Base-by-base conservation (phyloP, 2,113 vertebrate species). In the Astur gentilis region DNA sequence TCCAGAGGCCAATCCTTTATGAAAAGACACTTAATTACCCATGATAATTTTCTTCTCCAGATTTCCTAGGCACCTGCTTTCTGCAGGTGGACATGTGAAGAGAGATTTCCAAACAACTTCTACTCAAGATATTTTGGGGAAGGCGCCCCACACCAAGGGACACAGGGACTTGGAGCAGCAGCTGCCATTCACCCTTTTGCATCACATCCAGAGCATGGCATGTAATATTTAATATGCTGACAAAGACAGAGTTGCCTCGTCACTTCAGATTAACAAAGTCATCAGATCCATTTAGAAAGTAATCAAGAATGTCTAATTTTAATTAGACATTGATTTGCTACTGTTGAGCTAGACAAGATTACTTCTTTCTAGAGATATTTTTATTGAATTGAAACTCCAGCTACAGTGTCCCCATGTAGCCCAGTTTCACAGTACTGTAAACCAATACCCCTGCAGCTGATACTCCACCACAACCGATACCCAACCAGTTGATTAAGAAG, bases 201-300 rank as follows among this genome's bases (percentile, higher is more conserved):
- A 19, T 60, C 18, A 1, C 31, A 49, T 73, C 87, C 79, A 62
- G 44, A 87, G 72, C 40, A 44, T 14, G 16, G 22, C 6, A 17
- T 62, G 32, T 20, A n/a, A 89, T 40, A 87, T 50, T 93, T 55
- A 70, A 64, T 13, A 49, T 23, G 72, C 94, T 93, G 95, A 93
- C 82, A 90, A 89, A 81, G 88, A 81, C 61, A 90, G 81, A 81
- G 83, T 44, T 87, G 90, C 73, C 82, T 89, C 36, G 9, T 95
- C 75, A 9, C 27, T 83, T 62, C 38, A 84, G 84, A 95, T 95
- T 93, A 98, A 96, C 94, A 54, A 85, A 97, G 91, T 96, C 95
- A 94, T 82, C 73, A 95, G 75, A 96, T 93, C 90, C 79, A 89
- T 92, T 97, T 91, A 95, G 88, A 91, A 96, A 93, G 95, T 78